Conservation (phyloP, 37 sponge, comb jelly and placozoan species). For the Chondrilla cf. caribensis region DNA sequence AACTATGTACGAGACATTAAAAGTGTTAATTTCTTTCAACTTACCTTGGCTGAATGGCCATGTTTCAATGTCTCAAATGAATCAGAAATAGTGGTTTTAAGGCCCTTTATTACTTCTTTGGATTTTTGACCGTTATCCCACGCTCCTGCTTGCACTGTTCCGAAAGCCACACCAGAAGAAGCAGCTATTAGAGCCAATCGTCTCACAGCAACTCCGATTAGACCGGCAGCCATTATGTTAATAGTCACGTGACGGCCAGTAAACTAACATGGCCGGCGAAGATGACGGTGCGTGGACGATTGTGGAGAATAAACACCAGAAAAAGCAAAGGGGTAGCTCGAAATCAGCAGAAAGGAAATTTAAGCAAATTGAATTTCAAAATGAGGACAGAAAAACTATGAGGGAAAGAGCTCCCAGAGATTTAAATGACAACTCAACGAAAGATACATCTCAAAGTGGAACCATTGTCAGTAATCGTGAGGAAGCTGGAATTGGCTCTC, state of each 20-base stretch:
- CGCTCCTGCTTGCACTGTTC: not conserved
- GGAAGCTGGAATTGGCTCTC: too few relatives aligned
- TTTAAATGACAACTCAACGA: too few relatives aligned
- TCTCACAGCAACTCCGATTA: not conserved
- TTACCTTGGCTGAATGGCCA: not conserved
- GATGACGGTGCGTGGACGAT: not conserved
- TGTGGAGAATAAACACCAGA: not conserved
- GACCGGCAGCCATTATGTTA: constrained; percentile 5
- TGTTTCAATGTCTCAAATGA: not conserved
- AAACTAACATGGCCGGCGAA: not conserved
- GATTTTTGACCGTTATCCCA: constrained; percentile 7
- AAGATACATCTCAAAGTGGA: too few relatives aligned
- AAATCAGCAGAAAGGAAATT: too few relatives aligned
- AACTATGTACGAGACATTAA: too few relatives aligned
- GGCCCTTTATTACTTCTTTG: not conserved
- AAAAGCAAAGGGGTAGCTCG: not conserved
- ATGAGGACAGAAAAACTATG: too few relatives aligned
- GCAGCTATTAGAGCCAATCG: not conserved
- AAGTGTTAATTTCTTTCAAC: too few relatives aligned
- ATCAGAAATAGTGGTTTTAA: not conserved
- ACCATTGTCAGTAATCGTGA: too few relatives aligned
- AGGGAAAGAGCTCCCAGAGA: too few relatives aligned
- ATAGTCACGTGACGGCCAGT: not conserved
- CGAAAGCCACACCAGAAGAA: not conserved
- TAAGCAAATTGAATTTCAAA: too few relatives aligned